A percentile compares a stretch with the other conserved stretches of the same genome.
Conservation (phyloP, 2,888 invertebrate species). For the Xanthorhoe spadicearia region DNA sequence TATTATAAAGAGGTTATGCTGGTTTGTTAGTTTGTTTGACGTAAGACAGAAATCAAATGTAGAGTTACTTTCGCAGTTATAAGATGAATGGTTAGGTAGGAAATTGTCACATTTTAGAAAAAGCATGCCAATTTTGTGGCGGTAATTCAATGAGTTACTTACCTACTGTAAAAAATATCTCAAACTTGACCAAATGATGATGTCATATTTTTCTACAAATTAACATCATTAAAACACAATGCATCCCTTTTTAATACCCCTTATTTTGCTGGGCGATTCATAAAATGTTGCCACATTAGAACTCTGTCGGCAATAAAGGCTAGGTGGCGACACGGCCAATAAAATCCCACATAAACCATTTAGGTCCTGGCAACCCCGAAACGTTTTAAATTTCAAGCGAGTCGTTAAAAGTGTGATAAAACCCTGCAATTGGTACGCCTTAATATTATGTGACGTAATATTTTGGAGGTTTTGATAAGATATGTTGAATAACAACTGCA, state of each 20-base stretch:
- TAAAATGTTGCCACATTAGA: slow-evolving; percentile 48
- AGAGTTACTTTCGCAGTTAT: too few species aligned
- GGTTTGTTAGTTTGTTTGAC: too few species aligned
- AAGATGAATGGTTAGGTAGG: too few species aligned
- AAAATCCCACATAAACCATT: slow-evolving; percentile 64
- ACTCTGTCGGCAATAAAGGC: slow-evolving; percentile 51
- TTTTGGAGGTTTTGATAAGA: slow-evolving; percentile 31
- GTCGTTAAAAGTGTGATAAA: slow-evolving; percentile 56
- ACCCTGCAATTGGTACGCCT: slow-evolving; percentile 58
- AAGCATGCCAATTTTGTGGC: background rate
- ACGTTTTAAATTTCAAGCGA: slow-evolving; percentile 63
- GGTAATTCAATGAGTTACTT: background rate
- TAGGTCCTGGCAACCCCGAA: slow-evolving; percentile 50
- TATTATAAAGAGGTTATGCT: too few species aligned
- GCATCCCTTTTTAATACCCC: slow-evolving; percentile 43
- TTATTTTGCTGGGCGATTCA: slow-evolving; percentile 38
- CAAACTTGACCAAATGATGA: slow-evolving; percentile 1
- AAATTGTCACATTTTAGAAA: too few species aligned
- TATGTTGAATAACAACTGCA: background rate
- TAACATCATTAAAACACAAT: slow-evolving; percentile 18
- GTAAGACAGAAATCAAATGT: too few species aligned
- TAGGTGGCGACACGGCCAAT: slow-evolving; percentile 59
- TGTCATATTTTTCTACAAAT: slow-evolving; percentile 16
- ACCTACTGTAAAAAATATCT: background rate
- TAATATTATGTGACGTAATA: slow-evolving; percentile 57